phyloP scores from a whole-genome alignment of 2,888 invertebrate genomes.

The Deroplatys truncata region DNA sequence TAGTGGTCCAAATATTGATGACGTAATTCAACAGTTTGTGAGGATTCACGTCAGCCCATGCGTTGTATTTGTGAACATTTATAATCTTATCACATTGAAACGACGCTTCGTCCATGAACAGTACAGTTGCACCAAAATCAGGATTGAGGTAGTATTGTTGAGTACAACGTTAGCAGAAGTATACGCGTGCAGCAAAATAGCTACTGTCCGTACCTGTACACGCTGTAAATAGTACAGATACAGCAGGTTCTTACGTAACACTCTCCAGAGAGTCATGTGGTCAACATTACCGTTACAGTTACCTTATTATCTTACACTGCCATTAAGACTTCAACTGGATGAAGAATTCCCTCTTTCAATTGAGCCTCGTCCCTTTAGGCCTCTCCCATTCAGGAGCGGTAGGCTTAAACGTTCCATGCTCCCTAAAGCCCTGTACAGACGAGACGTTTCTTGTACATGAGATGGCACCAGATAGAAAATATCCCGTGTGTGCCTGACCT shows the following conservation, averaged over 20 bases:
- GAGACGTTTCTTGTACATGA: too few relatives aligned
- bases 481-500: too few relatives aligned
- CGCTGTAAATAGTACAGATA: neutral
- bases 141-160: neutral
- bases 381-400: neutral
- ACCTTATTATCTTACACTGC: neutral
- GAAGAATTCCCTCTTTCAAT: neutral
- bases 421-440: too few relatives aligned
- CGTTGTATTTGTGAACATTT: neutral
- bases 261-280: neutral
- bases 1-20: neutral
- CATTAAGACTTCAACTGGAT: neutral
- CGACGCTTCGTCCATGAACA: neutral
- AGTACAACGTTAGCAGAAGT: neutral
- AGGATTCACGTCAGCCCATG: neutral
- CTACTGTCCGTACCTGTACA: neutral
- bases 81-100: neutral
- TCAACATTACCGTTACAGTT: neutral
- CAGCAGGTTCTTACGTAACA: neutral
- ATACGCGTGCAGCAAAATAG: neutral
- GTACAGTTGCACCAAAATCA: neutral
- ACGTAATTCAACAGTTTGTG: neutral
- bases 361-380: neutral
- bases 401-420: neutral
- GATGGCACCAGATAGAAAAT: too few relatives aligned